Base-by-base conservation (phyloP, 2,113 vertebrate species). In the Salvator merianae region DNA sequence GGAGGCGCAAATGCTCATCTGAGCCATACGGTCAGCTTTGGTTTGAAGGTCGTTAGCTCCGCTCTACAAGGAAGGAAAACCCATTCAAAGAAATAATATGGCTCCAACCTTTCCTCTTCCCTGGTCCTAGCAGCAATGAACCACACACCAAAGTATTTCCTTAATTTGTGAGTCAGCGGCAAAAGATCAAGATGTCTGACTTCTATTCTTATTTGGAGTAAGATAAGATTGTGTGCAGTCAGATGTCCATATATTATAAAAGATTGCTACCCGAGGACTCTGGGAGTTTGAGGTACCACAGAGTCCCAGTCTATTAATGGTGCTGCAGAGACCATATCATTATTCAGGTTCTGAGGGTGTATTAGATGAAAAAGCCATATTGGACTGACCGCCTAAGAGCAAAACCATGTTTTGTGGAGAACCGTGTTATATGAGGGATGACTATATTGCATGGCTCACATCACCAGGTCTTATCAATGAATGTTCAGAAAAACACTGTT, bases 1-100 rank as follows among this genome's bases (percentile, higher is more conserved):
- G 6, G 98, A 99, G 1, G 98, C 95, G 88, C 98, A 99, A 63
- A 99, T 98, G 91, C 98, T 99, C 94, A 97, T 96, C 90, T 99
- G 99, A 18, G 96, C 98, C 77, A 99, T 85, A 38, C 98, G 95
- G 91, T 99, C 99, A 4, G 99, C 99, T 92, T 98, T 96, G 18
- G 99, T 99, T 96, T 99, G 98, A 90, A 99, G 93, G 94, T 99
- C 98, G 86, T 96, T 96, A 43, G 95, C 96, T 50, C 97, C 97
- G 0, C 96, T 96, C 98, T 99, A 91, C 77, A 86, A 86, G 24
- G 71, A 81, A 14, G 22, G 66, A 83, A 0, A 81, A 1, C 18
- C 28, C 40, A 32, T 22, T 79, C 36, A 8, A 10, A 53, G 0
- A 22, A 83, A 71, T 36, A 72, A 7, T 74, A 16, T 1, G 26